Evolutionary conservation across 2,797 vertebrate genomes (phyloP), one percentile per base, ranked within the genome.

Genomic region (Smutsia gigantea): DNA sequence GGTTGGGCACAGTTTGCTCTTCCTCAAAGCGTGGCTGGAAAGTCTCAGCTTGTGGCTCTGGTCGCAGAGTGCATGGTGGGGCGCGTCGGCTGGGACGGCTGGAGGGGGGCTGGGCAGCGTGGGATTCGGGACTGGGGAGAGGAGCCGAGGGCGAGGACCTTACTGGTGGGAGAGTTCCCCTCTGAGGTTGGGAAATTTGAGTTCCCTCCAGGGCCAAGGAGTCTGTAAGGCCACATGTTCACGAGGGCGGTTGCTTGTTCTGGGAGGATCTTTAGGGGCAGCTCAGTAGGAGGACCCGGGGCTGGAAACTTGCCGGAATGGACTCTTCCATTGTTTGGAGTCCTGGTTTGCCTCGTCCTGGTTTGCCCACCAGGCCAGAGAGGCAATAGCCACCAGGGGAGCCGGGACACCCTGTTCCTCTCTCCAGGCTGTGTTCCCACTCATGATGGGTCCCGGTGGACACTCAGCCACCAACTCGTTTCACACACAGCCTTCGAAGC

Each of bases 381-480:
- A 97, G 79, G 96, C 93, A 96, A 93, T 49, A 61, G 15, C 42
- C 78, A 46, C 7, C 18, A 21, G 69, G 82, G n/a, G 15, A 42
- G 13, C 49, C 51, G 7, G 9, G 11, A 34, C 42, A 18, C 53
- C 61, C 7, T 1, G 77, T 39, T 69, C 55, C 34, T 23, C 5
- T 27, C 83, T 82, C 66, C 11, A 21, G 51, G 64, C 39, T 10
- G 5, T 0, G 2, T 85, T 42, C 79, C 94, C 87, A 72, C 93
- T 68, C 75, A 0, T 7, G 31, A 0, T 7, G 31, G 18, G 37
- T 87, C 86, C 93, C 93, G 21, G 51, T 0, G 46, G 85, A 93
- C 79, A 81, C 49, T 19, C 31, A 2, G 25, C 93, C 95, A 94
- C 84, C 95, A 77, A 57, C 96, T 94, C 79, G 31, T 81, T 83